phyloP scores from a whole-genome alignment of 1,140 invertebrate species.

The Zaprionus capensis region DNA sequence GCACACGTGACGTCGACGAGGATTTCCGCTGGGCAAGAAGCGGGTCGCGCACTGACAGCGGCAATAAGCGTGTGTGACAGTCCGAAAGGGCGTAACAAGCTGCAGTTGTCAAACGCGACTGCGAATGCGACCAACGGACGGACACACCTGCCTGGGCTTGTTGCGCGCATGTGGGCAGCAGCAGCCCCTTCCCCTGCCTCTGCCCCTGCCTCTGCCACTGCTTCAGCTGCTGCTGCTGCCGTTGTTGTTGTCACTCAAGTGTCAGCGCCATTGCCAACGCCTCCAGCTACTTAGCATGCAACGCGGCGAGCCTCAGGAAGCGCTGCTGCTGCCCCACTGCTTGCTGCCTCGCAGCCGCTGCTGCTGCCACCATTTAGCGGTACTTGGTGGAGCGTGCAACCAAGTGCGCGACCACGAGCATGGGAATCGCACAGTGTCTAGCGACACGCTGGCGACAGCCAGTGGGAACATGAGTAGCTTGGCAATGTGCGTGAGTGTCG shows the following conservation, averaged over 20 bases:
- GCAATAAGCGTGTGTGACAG: slow-evolving; percentile 71
- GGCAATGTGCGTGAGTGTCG: neutral
- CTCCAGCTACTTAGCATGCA: slow-evolving; percentile 75
- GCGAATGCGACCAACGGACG: slow-evolving; percentile 12
- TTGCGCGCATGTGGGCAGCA: slow-evolving; percentile 59
- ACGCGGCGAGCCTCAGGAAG: slow-evolving; percentile 67
- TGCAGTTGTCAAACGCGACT: slow-evolving; percentile 62
- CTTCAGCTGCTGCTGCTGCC: slow-evolving; percentile 10
- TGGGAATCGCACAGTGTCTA: slow-evolving; percentile 63
- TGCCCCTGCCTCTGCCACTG: neutral
- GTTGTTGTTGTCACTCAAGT: slow-evolving; percentile 59
- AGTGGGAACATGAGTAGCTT: slow-evolving; percentile 37
- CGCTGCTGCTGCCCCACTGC: slow-evolving; percentile 28
- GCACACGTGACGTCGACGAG: slow-evolving; percentile 35
- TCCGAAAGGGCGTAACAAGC: slow-evolving; percentile 72
- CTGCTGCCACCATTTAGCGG: slow-evolving; percentile 71
- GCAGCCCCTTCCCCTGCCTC: neutral
- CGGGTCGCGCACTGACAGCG: slow-evolving; percentile 48
- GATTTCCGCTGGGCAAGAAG: slow-evolving; percentile 43
- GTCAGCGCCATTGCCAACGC: slow-evolving; percentile 59
- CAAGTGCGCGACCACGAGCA: slow-evolving; percentile 51
- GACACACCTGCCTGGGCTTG: slow-evolving; percentile 67
- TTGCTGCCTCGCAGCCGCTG: slow-evolving; percentile 2
- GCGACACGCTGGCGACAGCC: slow-evolving; percentile 21
- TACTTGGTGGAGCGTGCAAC: slow-evolving; percentile 61